Conservation (phyloP, 2,113 vertebrate genomes). For the Alosa alosa region DNA sequence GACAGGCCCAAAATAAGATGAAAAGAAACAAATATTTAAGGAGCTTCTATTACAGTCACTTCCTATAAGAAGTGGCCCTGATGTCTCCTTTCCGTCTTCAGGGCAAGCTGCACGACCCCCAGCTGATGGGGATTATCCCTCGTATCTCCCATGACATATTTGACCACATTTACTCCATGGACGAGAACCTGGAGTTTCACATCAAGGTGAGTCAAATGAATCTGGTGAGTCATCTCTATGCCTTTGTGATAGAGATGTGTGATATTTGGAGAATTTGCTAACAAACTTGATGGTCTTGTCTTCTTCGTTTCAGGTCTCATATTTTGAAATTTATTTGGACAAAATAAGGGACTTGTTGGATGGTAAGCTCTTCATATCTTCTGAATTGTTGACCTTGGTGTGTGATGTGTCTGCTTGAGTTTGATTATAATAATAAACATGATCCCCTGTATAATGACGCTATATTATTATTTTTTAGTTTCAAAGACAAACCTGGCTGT, state of each 20-base stretch:
- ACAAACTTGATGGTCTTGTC: too few species aligned
- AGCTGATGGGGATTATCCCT: not conserved
- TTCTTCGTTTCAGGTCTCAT: not conserved
- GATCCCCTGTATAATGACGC: not conserved
- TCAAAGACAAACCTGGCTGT: slow-evolving; percentile 86
- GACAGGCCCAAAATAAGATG: too few species aligned
- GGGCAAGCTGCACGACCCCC: slow-evolving; percentile 9
- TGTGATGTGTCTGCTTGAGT: not conserved
- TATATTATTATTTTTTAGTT: slow-evolving; percentile 59
- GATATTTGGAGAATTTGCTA: not conserved
- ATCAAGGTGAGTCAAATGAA: not conserved
- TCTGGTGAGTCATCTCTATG: too few species aligned
- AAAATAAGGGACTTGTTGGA: not conserved
- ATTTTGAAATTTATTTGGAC: slow-evolving; percentile 14
- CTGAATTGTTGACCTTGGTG: not conserved
- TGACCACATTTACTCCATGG: slow-evolving; percentile 15
- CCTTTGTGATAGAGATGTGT: not conserved
- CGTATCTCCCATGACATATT: not conserved
- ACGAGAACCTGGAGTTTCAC: slow-evolving; percentile 13
- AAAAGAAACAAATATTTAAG: too few species aligned
- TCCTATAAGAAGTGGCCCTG: not conserved
- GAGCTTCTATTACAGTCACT: not conserved
- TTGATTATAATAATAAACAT: not conserved
- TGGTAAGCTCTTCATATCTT: not conserved
- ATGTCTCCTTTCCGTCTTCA: not conserved